Evolutionary conservation across 2,113 vertebrate genomes (phyloP), one percentile per base, ranked within the genome.

Genomic region (Protobothrops mucrosquamatus): DNA sequence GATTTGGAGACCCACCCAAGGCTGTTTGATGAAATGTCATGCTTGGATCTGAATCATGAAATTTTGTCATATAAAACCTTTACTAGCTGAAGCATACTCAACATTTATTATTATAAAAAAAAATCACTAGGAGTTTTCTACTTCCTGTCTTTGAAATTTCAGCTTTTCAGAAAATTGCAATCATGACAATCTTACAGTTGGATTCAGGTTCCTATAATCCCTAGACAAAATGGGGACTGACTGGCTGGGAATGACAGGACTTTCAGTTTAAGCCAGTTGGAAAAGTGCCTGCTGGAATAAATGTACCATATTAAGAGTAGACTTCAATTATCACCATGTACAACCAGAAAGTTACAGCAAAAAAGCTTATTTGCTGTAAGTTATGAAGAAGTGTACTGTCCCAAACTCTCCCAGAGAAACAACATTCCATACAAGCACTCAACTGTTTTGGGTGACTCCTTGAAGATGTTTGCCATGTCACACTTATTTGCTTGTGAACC

Each of bases 1-100:
- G 99, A 93, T 97, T 97, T 22, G 99, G 99, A 95, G 98, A 97
- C 51, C 97, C 98, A 93, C 99, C 99, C 15, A 98, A 98, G 94
- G 97, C 97, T 94, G 55, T 97, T 96, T 26, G 0, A 94, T 55
- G 94, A 20, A 22, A 24, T 12, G 9, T 1, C 43, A 12, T 22
- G 64, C 0, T 12, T 87, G 85, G 1, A 86, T 51, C 0, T 18
- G 29, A 55, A n/a, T 11, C 4, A 3, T 43, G 26, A 10, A 24
- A 4, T 0, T 34, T 89, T 48, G 51, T 89, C 57, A 2, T 11
- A 43, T 43, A 10, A 51, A 48, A 85, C 5, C 2, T 90, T 89
- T 90, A 85, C 22, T 90, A 85, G n/a, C 14, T 11, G 12, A 86
- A 51, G 86, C 20, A 52, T 46, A 52, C 57, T 51, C 39, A 39